phyloP scores from a whole-genome alignment of 2,113 vertebrate species.

The Megaleporinus macrocephalus region DNA sequence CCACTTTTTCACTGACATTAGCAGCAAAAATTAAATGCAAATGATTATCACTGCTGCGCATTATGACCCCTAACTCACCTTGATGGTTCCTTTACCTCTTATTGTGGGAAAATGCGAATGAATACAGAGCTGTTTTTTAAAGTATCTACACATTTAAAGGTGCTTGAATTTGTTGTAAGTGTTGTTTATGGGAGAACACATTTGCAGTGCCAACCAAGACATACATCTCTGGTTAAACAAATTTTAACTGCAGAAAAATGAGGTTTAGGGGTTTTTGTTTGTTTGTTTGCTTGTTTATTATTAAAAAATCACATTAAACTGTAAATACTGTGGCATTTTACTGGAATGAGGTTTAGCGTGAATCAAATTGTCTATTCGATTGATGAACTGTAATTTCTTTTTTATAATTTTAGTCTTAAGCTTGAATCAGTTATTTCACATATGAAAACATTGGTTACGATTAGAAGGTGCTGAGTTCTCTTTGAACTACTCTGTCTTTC shows the following conservation, averaged over 20 bases:
- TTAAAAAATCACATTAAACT: conserved; percentile 32
- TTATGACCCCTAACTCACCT: conserved; percentile 13
- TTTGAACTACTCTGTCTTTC: conserved; percentile 65
- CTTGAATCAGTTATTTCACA: conserved; percentile 69
- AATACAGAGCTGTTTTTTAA: conserved; percentile 59
- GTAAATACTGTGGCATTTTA: conserved; percentile 58
- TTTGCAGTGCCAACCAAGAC: conserved; percentile 15
- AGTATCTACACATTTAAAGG: conserved; percentile 55
- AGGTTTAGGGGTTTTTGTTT: not conserved
- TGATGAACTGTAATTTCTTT: conserved; percentile 65
- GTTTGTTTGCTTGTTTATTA: conserved; percentile 6
- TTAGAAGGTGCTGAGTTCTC: conserved; percentile 79
- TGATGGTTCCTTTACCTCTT: conserved; percentile 3
- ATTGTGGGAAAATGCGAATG: conserved; percentile 21
- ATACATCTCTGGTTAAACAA: conserved; percentile 14
- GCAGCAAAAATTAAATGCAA: conserved; percentile 6
- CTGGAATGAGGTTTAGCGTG: conserved; percentile 52
- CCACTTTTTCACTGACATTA: conserved; percentile 16
- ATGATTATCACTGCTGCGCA: conserved; percentile 4
- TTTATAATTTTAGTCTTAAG: conserved; percentile 60
- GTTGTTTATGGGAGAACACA: conserved; percentile 25
- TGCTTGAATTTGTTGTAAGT: conserved; percentile 47
- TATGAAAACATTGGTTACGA: conserved; percentile 70
- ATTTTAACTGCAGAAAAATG: conserved; percentile 39
- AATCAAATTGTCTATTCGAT: conserved; percentile 49